Conservation (phyloP, 92 coral and sea anemone genomes). For the Phenganax stokvisi region DNA sequence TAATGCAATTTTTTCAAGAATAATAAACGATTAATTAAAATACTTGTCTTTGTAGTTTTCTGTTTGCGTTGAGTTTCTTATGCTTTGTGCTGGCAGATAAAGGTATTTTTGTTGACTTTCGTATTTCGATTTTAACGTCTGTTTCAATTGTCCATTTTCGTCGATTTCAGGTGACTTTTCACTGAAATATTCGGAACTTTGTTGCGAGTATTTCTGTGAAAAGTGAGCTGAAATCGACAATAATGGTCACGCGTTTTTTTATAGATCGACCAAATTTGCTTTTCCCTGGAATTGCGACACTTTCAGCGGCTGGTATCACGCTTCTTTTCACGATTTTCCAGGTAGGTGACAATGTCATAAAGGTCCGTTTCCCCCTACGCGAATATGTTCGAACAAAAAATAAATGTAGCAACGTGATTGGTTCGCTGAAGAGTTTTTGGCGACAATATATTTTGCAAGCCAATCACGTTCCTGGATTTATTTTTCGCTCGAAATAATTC, state of each 20-base stretch:
- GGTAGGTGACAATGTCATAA: not conserved
- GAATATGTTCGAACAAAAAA: not conserved
- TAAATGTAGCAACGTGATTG: not conserved
- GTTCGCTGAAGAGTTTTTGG: too few species aligned
- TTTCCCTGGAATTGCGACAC: slow-evolving; percentile 26
- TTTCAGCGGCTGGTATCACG: slow-evolving; percentile 17
- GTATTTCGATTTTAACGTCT: not conserved
- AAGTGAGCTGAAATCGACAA: not conserved
- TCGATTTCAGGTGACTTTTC: not conserved
- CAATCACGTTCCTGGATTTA: too few species aligned
- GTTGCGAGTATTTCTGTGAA: slow-evolving; percentile 2
- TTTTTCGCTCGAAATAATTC: too few species aligned
- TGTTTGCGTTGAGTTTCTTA: slow-evolving; percentile 22
- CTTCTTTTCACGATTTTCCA: slow-evolving; percentile 20
- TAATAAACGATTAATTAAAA: too few species aligned
- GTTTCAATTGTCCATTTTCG: not conserved
- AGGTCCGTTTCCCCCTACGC: not conserved
- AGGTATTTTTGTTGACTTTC: slow-evolving; percentile 12
- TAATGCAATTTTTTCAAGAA: too few species aligned
- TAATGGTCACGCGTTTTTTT: not conserved
- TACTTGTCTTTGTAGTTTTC: slow-evolving; percentile 9
- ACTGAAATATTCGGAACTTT: not conserved
- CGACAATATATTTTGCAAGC: too few species aligned
- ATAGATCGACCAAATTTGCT: slow-evolving; percentile 32
- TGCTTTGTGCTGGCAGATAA: slow-evolving; percentile 24